These are phyloP conservation scores for Syngnathus acus DNA, from an alignment of 2,797 vertebrate genomes.

Conservation along the genomic window DNA sequence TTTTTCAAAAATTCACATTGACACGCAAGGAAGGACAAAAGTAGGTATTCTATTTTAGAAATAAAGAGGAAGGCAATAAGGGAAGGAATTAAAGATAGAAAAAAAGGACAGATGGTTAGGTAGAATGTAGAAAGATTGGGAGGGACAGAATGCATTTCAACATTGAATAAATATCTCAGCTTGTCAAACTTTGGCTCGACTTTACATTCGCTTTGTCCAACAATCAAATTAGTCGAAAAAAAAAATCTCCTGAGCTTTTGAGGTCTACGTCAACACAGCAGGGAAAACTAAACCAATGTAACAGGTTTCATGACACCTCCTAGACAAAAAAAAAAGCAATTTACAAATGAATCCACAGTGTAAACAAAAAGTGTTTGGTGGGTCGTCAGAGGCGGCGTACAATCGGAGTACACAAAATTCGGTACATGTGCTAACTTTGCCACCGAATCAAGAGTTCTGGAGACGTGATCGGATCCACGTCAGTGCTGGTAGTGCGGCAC, in stretches of 20 bases:
- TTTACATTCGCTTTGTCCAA: slow-evolving; percentile 60
- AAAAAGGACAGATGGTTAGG: no score
- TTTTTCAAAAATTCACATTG: not conserved
- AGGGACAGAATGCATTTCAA: slow-evolving; percentile 24
- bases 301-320: slow-evolving; percentile 11
- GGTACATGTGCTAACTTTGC: not conserved
- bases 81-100: not conserved
- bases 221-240: slow-evolving; percentile 53
- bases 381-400: slow-evolving; percentile 7
- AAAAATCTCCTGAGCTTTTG: slow-evolving; percentile 54
- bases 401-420: not conserved
- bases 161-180: slow-evolving; percentile 61
- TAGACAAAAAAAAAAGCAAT: not conserved
- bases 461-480: not conserved
- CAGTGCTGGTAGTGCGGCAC: slow-evolving; percentile 75
- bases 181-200: slow-evolving; percentile 28
- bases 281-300: slow-evolving; percentile 25
- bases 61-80: not conserved
- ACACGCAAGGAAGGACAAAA: no score
- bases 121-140: no score
- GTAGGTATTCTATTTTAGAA: no score
- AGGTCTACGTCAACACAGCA: slow-evolving; percentile 25
- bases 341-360: slow-evolving; percentile 19
- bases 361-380: slow-evolving; percentile 58
- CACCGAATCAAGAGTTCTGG: slow-evolving; percentile 41